A percentile compares a stretch with the other conserved stretches of the same genome.
Conservation (phyloP, 2,888 invertebrate genomes). For the Cryptops parisi region DNA sequence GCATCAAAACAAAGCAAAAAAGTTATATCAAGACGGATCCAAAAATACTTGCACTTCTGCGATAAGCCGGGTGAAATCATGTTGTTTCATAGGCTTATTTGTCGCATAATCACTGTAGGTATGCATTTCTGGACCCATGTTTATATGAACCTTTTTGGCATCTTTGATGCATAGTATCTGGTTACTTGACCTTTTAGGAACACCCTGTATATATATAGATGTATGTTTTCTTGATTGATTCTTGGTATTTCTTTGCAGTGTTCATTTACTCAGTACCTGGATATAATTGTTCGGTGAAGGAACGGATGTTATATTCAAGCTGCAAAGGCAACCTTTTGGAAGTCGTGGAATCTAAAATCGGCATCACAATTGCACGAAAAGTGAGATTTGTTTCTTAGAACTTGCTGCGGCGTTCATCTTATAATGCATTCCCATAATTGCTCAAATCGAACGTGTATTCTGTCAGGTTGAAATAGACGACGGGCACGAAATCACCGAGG, state of each 20-base stretch:
- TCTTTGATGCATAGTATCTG: no score
- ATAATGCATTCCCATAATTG: slow-evolving; percentile 1
- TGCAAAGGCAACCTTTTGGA: slow-evolving; percentile 86
- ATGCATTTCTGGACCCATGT: no score
- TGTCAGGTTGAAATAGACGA: slow-evolving; percentile 78
- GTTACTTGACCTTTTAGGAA: no score
- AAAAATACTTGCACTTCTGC: no score
- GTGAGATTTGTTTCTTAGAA: slow-evolving; percentile 37
- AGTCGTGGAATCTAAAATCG: slow-evolving; percentile 54
- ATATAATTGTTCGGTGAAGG: slow-evolving; percentile 86
- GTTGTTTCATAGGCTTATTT: no score
- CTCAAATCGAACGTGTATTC: not conserved
- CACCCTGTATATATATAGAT: no score
- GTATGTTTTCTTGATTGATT: no score
- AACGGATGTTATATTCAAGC: slow-evolving; percentile 96
- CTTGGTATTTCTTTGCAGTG: slow-evolving; percentile 41
- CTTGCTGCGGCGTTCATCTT: not conserved
- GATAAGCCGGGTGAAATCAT: no score
- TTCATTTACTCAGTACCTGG: slow-evolving; percentile 99
- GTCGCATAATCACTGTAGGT: no score
- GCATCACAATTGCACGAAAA: slow-evolving; percentile 69
- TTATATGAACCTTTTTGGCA: no score
- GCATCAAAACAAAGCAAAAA: no score
- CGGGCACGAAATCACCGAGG: slow-evolving; percentile 76
- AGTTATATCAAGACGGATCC: no score